Evolutionary conservation across 2,888 invertebrate species (phyloP).

Genomic region (Watsonalla cultraria): DNA sequence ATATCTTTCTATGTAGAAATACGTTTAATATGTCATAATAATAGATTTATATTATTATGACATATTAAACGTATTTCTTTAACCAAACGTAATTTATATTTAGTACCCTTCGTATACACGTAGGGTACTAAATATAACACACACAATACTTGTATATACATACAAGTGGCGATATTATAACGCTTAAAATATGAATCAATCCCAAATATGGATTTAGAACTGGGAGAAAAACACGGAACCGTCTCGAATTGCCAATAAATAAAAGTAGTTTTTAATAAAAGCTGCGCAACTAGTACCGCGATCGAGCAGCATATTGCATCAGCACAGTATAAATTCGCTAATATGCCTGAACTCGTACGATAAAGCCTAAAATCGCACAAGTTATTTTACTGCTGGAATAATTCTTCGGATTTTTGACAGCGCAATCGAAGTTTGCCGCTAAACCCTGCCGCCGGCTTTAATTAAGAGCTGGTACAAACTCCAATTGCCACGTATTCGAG

Average conservation of each 20-base stretch:
- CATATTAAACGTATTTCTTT: no score
- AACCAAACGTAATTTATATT: no score
- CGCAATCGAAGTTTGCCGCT: conserved; percentile 76
- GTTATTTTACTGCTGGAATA: conserved; percentile 73
- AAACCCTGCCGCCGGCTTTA: conserved; percentile 64
- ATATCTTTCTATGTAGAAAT: neutral
- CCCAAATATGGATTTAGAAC: conserved; percentile 10
- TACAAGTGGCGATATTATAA: no score
- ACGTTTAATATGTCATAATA: no score
- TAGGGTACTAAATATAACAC: no score
- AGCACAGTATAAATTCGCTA: conserved; percentile 69
- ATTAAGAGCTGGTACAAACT: conserved; percentile 66
- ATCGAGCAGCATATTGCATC: conserved; percentile 66
- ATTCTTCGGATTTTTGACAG: conserved; percentile 79
- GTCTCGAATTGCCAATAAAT: conserved; percentile 66
- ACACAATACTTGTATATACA: no score
- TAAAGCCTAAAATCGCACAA: conserved; percentile 75
- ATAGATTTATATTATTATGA: no score
- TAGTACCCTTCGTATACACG: no score
- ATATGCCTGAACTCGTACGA: conserved; percentile 74
- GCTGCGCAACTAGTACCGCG: conserved; percentile 52
- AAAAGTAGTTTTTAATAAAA: conserved; percentile 74
- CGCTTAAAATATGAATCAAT: neutral
- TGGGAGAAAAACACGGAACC: conserved; percentile 44
- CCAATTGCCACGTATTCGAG: conserved; percentile 53